phyloP scores from a whole-genome alignment of 2,797 vertebrate species.

The Muraenolepis orangiensis region DNA sequence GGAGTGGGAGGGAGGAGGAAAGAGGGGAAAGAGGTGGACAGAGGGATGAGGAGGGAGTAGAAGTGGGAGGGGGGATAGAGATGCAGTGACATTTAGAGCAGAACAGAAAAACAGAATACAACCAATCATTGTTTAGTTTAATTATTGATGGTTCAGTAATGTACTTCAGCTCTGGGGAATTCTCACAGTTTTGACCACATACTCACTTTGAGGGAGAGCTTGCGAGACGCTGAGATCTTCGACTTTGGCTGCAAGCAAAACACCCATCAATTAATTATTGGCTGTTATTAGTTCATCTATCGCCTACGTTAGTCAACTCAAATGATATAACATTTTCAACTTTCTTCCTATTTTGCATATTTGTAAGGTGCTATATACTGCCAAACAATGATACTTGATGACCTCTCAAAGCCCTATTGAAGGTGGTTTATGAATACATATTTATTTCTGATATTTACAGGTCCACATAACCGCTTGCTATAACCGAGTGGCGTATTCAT shows the following conservation, averaged over 20 bases:
- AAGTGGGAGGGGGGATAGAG: no score
- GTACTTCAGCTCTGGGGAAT: no score
- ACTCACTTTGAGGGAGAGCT: slow-evolving; percentile 91
- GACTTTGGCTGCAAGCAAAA: slow-evolving; percentile 83
- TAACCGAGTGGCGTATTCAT: slow-evolving; percentile 6
- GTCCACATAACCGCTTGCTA: slow-evolving; percentile 9
- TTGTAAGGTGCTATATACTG: neutral
- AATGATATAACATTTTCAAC: neutral
- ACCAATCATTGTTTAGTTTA: no score
- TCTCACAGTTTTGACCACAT: no score
- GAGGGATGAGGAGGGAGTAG: no score
- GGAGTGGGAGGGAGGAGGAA: no score
- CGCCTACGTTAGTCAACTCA: neutral
- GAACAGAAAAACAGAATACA: neutral
- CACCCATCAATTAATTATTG: fast-evolving
- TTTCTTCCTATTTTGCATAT: neutral
- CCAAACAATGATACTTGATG: neutral
- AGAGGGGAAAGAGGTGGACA: no score
- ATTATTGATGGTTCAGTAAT: no score
- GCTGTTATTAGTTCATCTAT: neutral
- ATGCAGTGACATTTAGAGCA: no score
- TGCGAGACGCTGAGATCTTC: slow-evolving; percentile 95
- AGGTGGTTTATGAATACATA: neutral
- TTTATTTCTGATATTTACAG: neutral
- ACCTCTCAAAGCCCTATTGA: neutral